Evolutionary conservation across 2,888 invertebrate genomes (phyloP).

Genomic region (Scrobipalpa atriplicella): DNA sequence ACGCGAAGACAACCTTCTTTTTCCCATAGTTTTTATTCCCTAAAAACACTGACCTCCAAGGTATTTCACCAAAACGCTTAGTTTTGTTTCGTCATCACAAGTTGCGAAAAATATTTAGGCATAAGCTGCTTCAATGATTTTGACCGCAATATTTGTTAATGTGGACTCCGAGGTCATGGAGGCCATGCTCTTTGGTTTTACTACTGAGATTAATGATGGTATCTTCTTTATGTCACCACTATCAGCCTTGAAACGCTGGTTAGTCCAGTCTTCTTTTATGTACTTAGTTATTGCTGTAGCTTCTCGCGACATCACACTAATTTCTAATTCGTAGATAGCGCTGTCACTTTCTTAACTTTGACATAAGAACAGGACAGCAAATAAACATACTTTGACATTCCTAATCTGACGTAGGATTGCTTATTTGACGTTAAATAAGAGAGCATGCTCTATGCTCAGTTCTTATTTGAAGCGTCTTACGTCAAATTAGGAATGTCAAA

Average conservation of each 20-base stretch:
- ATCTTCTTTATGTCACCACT: background rate
- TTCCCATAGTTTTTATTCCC: background rate
- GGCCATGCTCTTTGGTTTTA: background rate
- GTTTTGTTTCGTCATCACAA: background rate
- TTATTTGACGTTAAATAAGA: too few species aligned
- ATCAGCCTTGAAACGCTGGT: background rate
- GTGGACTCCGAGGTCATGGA: slow-evolving; percentile 45
- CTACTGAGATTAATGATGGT: background rate
- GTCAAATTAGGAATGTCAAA: too few species aligned
- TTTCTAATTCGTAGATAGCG: too few species aligned
- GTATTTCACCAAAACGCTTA: background rate
- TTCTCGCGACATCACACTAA: too few species aligned
- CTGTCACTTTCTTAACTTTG: too few species aligned
- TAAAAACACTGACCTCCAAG: background rate
- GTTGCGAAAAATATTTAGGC: slow-evolving; percentile 64
- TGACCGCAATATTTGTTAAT: slow-evolving; percentile 52
- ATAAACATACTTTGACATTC: too few species aligned
- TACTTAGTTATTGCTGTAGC: too few species aligned
- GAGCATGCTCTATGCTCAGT: too few species aligned
- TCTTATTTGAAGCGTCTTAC: too few species aligned
- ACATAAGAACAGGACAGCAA: too few species aligned
- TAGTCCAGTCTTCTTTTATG: background rate
- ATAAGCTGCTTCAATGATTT: slow-evolving; percentile 53
- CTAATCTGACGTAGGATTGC: too few species aligned
- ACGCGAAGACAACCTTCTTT: too few species aligned